phyloP scores from a whole-genome alignment of 2,888 invertebrate species.

The Dyspetes luteomarginatus region DNA sequence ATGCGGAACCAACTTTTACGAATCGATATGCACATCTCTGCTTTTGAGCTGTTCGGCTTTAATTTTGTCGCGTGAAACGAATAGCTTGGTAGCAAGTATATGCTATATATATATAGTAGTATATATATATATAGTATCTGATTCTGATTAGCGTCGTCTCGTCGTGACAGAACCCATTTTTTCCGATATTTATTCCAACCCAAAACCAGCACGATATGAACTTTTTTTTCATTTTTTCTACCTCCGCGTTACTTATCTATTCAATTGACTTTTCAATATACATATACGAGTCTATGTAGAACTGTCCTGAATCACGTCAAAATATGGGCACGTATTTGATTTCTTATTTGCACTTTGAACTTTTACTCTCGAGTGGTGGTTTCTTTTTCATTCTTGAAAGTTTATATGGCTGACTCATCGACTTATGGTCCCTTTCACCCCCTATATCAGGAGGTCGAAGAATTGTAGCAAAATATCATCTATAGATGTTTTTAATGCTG shows the following conservation, averaged over 20 bases:
- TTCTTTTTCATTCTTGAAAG: slow-evolving; percentile 40
- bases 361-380: slow-evolving; percentile 46
- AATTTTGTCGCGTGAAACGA: slow-evolving; percentile 50
- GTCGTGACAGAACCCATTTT: slow-evolving; percentile 22
- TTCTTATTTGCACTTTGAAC: slow-evolving; percentile 41
- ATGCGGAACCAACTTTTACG: slow-evolving; percentile 66
- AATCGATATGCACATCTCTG: slow-evolving; percentile 71
- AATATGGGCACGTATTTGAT: slow-evolving; percentile 6
- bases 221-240: slow-evolving; percentile 9
- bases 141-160: slow-evolving; percentile 31
- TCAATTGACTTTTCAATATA: too few species aligned
- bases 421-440: too few species aligned
- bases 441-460: too few species aligned
- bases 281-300: too few species aligned
- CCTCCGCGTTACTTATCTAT: slow-evolving; percentile 11
- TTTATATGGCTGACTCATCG: not conserved
- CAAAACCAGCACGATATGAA: not conserved
- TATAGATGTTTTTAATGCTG: too few species aligned
- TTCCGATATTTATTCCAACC: slow-evolving; percentile 20
- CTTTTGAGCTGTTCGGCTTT: slow-evolving; percentile 36
- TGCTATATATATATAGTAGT: slow-evolving; percentile 2
- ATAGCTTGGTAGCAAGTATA: not conserved
- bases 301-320: slow-evolving; percentile 31
- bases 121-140: slow-evolving; percentile 2
- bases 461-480: too few species aligned